Conservation (phyloP, 2,797 vertebrate genomes). For the Selene dorsalis region DNA sequence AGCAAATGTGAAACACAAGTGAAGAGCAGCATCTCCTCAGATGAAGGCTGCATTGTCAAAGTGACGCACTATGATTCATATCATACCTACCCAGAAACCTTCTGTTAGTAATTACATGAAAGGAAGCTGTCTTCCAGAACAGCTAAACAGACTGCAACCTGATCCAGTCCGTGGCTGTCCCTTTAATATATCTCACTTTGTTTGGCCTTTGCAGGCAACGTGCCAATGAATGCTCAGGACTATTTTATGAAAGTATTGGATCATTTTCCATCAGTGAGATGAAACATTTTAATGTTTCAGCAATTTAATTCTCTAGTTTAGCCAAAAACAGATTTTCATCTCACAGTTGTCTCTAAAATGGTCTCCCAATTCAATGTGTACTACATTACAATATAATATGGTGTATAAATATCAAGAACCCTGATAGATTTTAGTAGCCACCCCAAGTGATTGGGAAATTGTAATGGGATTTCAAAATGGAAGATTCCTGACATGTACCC, state of each 20-base stretch:
- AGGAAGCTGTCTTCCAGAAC: constrained; percentile 12
- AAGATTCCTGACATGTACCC: neutral
- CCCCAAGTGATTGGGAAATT: neutral
- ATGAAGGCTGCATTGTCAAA: constrained; percentile 5
- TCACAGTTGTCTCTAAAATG: neutral
- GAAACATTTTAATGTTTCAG: neutral
- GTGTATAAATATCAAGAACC: neutral
- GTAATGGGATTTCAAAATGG: neutral
- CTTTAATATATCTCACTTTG: neutral
- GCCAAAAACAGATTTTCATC: neutral
- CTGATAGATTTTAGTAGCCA: neutral
- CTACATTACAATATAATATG: neutral
- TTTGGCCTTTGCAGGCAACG: neutral
- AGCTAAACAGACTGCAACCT: neutral
- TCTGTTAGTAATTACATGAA: constrained; percentile 35
- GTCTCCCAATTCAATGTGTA: neutral
- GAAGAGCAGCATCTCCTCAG: neutral
- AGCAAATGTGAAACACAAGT: constrained; percentile 21
- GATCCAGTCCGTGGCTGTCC: neutral
- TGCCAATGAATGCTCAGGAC: neutral
- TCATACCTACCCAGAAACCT: constrained; percentile 18
- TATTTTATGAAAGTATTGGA: neutral
- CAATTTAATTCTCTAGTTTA: neutral
- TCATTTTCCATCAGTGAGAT: constrained; percentile 11
- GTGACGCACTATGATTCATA: constrained; percentile 19